Base-by-base conservation (phyloP, 1,140 invertebrate genomes). In the Bilobella aurantiaca region DNA sequence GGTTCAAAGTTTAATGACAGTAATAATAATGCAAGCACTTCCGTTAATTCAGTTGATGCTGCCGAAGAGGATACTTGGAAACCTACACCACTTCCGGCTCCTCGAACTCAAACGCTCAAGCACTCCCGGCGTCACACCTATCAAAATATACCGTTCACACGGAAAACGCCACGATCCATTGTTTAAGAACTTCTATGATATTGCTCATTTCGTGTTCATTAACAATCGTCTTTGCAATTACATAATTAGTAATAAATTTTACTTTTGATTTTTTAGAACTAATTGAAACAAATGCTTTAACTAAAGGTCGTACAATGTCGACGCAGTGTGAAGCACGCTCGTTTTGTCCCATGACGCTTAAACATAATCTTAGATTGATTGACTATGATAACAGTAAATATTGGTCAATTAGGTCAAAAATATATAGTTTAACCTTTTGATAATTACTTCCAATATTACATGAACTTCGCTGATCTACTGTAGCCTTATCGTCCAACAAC, bases 401-500 rank as follows among this genome's bases (percentile, higher is more conserved):
- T n/a, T n/a, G n/a, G n/a, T n/a, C n/a, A n/a, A n/a, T n/a, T n/a
- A n/a, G n/a, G n/a, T n/a, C n/a, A n/a, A n/a, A n/a, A n/a, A n/a
- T n/a, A n/a, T n/a, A n/a, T n/a, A n/a, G n/a, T n/a, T n/a, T n/a
- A n/a, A n/a, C n/a, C n/a, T n/a, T n/a, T n/a, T n/a, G n/a, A n/a
- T n/a, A n/a, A n/a, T n/a, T n/a, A n/a, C n/a, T n/a, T n/a, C n/a
- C n/a, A n/a, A n/a, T n/a, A n/a, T n/a, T n/a, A n/a, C n/a, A n/a
- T n/a, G n/a, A n/a, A n/a, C n/a, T n/a, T n/a, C n/a, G n/a, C n/a
- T n/a, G n/a, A n/a, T n/a, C n/a, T n/a, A n/a, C n/a, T n/a, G n/a
- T 79, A 85, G 83, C 83, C 87, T 79, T 85, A 82, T 76, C 80
- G 81, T 74, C 84, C 85, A 59, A 84, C 86, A 73, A 84, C 84